Base-by-base conservation (phyloP, 2,113 vertebrate genomes). In the Sylvia atricapilla region DNA sequence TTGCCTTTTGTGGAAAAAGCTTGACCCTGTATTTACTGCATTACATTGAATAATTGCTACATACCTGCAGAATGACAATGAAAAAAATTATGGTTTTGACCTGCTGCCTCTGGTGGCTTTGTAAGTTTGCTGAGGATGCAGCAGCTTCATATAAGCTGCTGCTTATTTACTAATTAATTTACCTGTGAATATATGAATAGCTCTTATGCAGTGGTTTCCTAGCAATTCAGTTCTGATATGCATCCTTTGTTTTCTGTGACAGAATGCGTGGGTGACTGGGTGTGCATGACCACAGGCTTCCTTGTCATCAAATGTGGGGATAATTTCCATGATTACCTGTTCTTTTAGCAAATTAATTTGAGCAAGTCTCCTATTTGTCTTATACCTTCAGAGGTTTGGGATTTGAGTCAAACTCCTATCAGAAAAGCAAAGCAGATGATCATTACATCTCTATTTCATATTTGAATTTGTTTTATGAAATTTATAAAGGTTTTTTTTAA, bases 311-410 rank as follows among this genome's bases (percentile, higher is more conserved):
- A 75, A 69, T 49, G 87, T 87, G 87, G 77, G 52, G 84, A 97
- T 96, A 95, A 96, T 90, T 96, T 93, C 91, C 87, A 84, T 95
- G 79, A 80, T 97, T 97, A 97, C 91, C 84, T 95, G 85, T 95
- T 95, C 79, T 97, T 95, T 96, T 84, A 87, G 85, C 92, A 89
- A 96, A 95, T 97, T 94, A 96, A 95, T 97, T 96, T 86, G 68
- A 96, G 56, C 49, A 92, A 96, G 75, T 90, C 87, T 95, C 84
- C 41, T 86, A 86, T 78, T 94, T 92, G 86, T 94, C 73, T 93
- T 94, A 69, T 77, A 94, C 87, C 94, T 97, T 97, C 87, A 90
- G 92, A 87, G 94, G 56, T 90, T 93, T 96, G 87, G 94, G 82
- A 90, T 93, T 91, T 85, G 79, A 90, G 69, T 87, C 82, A 93